Evolutionary conservation across 2,888 invertebrate species (phyloP), one percentile per base, ranked within the genome.

Genomic region (Euclidia mi): DNA sequence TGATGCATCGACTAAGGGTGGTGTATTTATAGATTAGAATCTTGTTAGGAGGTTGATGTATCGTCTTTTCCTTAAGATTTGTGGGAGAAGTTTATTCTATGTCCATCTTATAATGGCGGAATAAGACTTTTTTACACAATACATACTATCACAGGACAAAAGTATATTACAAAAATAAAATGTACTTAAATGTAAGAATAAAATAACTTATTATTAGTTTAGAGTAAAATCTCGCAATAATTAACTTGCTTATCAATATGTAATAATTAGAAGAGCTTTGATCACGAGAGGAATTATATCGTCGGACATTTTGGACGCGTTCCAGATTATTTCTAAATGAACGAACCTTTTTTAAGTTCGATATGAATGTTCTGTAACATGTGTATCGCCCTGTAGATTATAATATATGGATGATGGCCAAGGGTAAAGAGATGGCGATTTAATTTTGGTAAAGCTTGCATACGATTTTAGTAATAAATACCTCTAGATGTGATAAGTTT

Each of bases 281-380:
- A 70, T 83, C 82, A 82, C 82, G 65, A 78, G 82, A 81, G 83
- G 82, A 83, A 89, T 88, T 84, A 86, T 82, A 82, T 70, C 78
- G 58, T 72, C 64, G 74, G 64, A 65, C 71, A 72, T 78, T 79
- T 90, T 92, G 91, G 92, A 88, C 65, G 70, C 74, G 72, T 76
- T 89, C 92, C 92, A 92, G 87, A 84, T 85, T 88, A 75, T 82
- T 87, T 87, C 71, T 81, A 84, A 89, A 87, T 84, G 85, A 84
- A 79, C 66, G 81, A 61, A 59, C 72, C 62, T 74, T 74, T 74
- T 76, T 79, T 81, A 82, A 84, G 83, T 76, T 76, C 76, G 82
- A 86, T 89, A 90, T 89, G 90, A 90, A 90, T 92, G 89, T 92
- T 91, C 87, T 88, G 84, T 85, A 81, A 79, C 88, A 87, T 86